Conservation (phyloP, 1,140 invertebrate genomes). For the Eumeta japonica region DNA sequence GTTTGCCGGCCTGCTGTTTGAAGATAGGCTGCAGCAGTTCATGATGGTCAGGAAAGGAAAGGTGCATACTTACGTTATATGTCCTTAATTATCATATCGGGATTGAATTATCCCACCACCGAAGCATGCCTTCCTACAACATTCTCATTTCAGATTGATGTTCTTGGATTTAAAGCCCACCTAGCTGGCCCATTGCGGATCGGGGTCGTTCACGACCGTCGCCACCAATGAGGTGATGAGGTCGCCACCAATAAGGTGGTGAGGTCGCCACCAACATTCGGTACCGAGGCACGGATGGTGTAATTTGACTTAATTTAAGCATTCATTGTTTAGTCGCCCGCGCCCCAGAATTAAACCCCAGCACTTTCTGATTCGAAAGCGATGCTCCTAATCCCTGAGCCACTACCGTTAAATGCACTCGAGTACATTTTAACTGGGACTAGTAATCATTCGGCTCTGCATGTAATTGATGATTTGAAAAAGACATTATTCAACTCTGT, state of each 20-base stretch:
- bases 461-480: too few species aligned
- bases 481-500: too few species aligned
- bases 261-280: not conserved
- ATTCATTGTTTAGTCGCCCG: too few species aligned
- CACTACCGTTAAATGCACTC: too few species aligned
- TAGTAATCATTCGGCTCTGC: too few species aligned
- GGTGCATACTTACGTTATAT: constrained; percentile 51
- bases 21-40: constrained; percentile 67
- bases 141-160: too few species aligned
- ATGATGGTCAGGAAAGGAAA: constrained; percentile 73
- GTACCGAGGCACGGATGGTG: not conserved
- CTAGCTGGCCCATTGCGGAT: not conserved
- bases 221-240: not conserved
- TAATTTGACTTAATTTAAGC: too few species aligned
- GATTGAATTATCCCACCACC: not conserved
- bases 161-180: not conserved
- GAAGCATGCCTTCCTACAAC: not conserved
- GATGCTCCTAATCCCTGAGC: too few species aligned
- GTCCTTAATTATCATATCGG: not conserved
- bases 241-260: not conserved
- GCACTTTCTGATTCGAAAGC: too few species aligned
- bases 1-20: constrained; percentile 62
- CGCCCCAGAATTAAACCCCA: not conserved
- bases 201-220: too few species aligned
- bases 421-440: too few species aligned